Base-by-base conservation (phyloP, 2,113 vertebrate species). In the Balaeniceps rex region DNA sequence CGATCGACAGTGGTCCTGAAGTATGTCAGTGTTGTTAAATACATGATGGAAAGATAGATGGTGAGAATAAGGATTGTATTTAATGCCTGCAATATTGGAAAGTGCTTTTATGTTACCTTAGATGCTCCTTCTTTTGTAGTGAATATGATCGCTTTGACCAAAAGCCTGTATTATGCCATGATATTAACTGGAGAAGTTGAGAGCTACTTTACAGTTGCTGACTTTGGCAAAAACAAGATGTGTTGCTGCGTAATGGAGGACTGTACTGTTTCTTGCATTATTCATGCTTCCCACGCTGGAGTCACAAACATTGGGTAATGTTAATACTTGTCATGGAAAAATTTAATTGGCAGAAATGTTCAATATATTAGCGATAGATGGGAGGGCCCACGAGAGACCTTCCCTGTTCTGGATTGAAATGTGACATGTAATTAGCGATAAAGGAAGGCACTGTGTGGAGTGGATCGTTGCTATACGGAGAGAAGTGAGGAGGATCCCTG, bases 191-290 rank as follows among this genome's bases (percentile, higher is more conserved):
- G 66, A 95, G 89, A 90, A 88, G 87, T 66, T 94, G 89, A 95
- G 87, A 93, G 69, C 71, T 31, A 52, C 82, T 95, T 91, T 80
- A 92, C 63, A 89, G 74, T 96, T 94, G 93, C 94, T 97, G 95
- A 94, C 93, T 97, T 96, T 96, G 97, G 97, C 97, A 96, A 89
- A 96, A 95, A 91, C 87, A 95, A 66, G 66, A 80, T 70, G 33
- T 86, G 29, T 91, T 71, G 63, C 81, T 96, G 78, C 6, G 58
- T 95, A 90, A 94, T 83, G 93, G 94, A 95, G 93, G 87, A 80
- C 80, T 94, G 92, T 92, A n/a, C 63, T 94, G 61, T 77, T 93
- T 77, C 83, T 92, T 92, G 78, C 81, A 64, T 96, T 94, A 95
- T 94, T 95, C 87, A 94, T 91, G 81, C 95, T 94, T 93, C 94